These are phyloP conservation scores for Sinocyclocheilus rhinocerous DNA, from an alignment of 2,113 vertebrate species.

Conservation along the genomic window DNA sequence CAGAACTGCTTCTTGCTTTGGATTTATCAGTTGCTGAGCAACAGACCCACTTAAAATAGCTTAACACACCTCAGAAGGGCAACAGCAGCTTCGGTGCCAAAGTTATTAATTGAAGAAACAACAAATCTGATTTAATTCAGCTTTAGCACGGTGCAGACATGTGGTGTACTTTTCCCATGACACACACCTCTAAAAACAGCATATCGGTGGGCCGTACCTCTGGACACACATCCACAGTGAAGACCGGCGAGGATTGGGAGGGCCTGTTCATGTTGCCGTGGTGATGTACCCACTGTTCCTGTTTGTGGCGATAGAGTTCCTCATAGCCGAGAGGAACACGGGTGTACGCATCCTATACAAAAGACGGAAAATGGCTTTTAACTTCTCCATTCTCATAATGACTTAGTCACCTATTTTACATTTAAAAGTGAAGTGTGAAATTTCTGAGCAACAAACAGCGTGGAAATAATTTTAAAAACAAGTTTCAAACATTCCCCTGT, in stretches of 20 bases:
- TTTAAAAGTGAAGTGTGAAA: not conserved
- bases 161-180: constrained; percentile 17
- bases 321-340: constrained; percentile 88
- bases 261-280: constrained; percentile 78
- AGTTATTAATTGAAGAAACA: not conserved
- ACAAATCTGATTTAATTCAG: not conserved
- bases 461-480: not conserved
- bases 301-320: constrained; percentile 87
- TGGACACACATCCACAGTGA: constrained; percentile 87
- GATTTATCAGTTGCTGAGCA: constrained; percentile 73
- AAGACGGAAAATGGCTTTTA: not conserved
- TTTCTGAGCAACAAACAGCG: not conserved
- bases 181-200: constrained; percentile 29
- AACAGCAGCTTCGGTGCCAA: constrained; percentile 53
- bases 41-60: constrained; percentile 73
- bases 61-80: constrained; percentile 51
- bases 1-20: constrained; percentile 54
- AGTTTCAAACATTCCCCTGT: not conserved
- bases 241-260: constrained; percentile 89
- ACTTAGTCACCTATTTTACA: not conserved
- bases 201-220: constrained; percentile 76
- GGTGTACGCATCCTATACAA: constrained; percentile 83
- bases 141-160: not conserved
- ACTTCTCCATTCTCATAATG: not conserved
- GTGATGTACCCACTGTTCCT: constrained; percentile 88